phyloP scores from a whole-genome alignment of 2,113 vertebrate genomes.

The Cyprinodon variegatus region DNA sequence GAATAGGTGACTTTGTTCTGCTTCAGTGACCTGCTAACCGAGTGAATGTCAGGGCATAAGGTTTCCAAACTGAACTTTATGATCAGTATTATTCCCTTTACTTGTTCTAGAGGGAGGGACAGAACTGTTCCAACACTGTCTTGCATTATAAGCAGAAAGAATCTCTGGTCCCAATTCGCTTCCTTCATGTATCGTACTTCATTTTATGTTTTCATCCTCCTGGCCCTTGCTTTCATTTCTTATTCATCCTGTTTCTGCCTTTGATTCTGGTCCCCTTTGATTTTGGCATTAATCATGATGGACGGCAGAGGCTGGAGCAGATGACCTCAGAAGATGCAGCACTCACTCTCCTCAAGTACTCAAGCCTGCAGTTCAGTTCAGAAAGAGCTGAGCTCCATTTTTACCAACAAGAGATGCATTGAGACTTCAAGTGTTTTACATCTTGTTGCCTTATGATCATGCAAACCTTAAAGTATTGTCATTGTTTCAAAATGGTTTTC shows the following conservation, averaged over 20 bases:
- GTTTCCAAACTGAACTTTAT: neutral
- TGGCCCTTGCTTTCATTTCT: conserved; percentile 25
- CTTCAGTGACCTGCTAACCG: neutral
- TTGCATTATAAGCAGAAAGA: neutral
- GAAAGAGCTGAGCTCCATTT: neutral
- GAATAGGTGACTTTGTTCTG: neutral
- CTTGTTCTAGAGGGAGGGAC: neutral
- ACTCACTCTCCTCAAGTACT: neutral
- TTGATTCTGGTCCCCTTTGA: conserved; percentile 37
- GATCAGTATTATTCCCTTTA: neutral
- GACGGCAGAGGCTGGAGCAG: neutral
- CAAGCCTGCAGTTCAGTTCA: neutral
- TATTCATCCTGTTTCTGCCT: conserved; percentile 33
- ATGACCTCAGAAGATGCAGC: neutral
- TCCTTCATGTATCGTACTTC: neutral
- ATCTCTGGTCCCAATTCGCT: neutral
- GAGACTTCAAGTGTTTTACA: too few species aligned
- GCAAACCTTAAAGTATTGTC: too few species aligned
- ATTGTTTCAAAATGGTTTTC: too few species aligned
- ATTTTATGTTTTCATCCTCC: conserved; percentile 22
- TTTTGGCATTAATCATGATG: conserved; percentile 20
- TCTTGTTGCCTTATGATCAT: too few species aligned
- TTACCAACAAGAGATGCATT: neutral
- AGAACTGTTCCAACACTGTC: neutral
- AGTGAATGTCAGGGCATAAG: neutral